These are phyloP conservation scores for Xestobium rufovillosum DNA, from an alignment of 2,888 invertebrate genomes.

Conservation along the genomic window DNA sequence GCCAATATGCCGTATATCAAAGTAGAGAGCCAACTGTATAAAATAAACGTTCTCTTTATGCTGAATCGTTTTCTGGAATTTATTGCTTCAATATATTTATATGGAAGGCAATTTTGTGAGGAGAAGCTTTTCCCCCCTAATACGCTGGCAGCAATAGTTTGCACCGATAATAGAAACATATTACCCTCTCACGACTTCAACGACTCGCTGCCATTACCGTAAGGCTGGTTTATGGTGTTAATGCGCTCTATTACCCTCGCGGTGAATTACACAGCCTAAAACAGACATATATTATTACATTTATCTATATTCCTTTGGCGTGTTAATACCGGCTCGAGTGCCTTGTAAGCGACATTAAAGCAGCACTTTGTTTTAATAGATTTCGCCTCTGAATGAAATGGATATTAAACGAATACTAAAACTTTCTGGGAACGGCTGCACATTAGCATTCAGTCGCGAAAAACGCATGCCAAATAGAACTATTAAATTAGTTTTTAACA, in stretches of 20 bases:
- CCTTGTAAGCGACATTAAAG: too few species aligned
- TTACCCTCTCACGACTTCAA: constrained; percentile 45
- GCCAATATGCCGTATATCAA: constrained; percentile 27
- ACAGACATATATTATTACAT: constrained; percentile 32
- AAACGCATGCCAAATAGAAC: too few species aligned
- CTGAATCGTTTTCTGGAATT: constrained; percentile 43
- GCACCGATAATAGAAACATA: constrained; percentile 46
- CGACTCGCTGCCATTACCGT: constrained; percentile 43
- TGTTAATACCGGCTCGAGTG: too few species aligned
- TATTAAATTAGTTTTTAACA: too few species aligned
- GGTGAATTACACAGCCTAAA: constrained; percentile 37
- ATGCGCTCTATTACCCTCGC: constrained; percentile 42
- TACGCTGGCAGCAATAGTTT: constrained; percentile 39
- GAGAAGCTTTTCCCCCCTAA: constrained; percentile 35
- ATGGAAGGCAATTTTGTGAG: constrained; percentile 44
- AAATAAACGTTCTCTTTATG: constrained; percentile 44
- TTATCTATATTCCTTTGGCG: constrained; percentile 31
- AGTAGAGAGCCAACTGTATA: constrained; percentile 32
- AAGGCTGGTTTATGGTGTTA: constrained; percentile 46
- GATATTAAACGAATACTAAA: too few species aligned
- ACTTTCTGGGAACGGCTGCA: too few species aligned
- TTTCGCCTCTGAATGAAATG: too few species aligned
- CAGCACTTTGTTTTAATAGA: too few species aligned
- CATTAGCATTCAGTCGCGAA: too few species aligned
- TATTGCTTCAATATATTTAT: constrained; percentile 46